Percentiles rank a stretch among this genome's conserved stretches.
phyloP scores from a whole-genome alignment of 2,113 vertebrate species.

The Phrynosoma platyrhinos region DNA sequence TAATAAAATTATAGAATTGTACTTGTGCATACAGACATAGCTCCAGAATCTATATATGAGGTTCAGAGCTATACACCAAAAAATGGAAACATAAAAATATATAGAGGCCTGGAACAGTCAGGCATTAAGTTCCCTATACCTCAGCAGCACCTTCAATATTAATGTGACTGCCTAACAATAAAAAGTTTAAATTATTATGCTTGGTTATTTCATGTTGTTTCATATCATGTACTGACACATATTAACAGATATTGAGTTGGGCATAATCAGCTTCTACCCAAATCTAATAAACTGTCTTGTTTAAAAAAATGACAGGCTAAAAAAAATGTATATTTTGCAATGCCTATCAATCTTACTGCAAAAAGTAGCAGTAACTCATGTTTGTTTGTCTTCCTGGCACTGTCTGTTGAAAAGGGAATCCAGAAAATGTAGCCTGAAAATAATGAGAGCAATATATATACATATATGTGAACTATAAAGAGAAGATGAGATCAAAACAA shows the following conservation, averaged over 20 bases:
- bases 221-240: conserved; percentile 16
- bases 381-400: not conserved
- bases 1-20: no score
- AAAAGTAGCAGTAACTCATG: not conserved
- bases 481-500: conserved; percentile 10
- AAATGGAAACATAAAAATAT: not conserved
- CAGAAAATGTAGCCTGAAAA: not conserved
- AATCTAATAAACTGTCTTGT: conserved; percentile 14
- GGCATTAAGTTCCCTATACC: not conserved
- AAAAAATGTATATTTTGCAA: not conserved
- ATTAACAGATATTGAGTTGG: conserved; percentile 7
- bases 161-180: not conserved
- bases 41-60: not conserved
- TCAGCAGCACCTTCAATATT: not conserved
- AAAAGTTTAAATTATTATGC: not conserved
- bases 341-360: not conserved
- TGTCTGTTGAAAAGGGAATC: not conserved
- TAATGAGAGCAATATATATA: not conserved
- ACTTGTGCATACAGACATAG: no score
- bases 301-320: not conserved
- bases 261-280: not conserved
- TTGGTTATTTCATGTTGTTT: conserved; percentile 35
- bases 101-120: not conserved
- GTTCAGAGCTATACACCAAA: not conserved
- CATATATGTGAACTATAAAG: not conserved